Evolutionary conservation across 2,113 vertebrate genomes (phyloP).

Genomic region (Alethe castanea): DNA sequence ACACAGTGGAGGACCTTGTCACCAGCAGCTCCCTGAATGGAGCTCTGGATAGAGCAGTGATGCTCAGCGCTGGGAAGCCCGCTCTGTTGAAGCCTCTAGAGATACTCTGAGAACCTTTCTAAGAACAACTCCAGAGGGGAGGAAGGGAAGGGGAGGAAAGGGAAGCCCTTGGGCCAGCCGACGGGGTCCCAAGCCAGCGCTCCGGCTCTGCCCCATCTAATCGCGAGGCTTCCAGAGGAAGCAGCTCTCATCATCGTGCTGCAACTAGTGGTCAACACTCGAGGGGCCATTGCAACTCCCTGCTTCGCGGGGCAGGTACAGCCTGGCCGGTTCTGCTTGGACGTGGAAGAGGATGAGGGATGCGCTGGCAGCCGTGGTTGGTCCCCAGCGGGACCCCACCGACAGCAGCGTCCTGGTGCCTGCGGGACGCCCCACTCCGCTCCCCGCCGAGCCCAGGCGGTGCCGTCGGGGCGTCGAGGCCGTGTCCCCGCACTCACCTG

Average conservation of each 20-base stretch:
- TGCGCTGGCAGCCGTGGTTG: neutral
- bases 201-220: neutral
- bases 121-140: neutral
- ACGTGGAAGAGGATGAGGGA: neutral
- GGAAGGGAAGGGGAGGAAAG: neutral
- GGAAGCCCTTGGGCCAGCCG: neutral
- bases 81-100: neutral
- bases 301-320: neutral
- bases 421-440: neutral
- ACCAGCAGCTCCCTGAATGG: neutral
- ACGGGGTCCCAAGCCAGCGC: neutral
- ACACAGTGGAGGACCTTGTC: neutral
- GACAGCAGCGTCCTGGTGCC: neutral
- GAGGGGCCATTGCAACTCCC: neutral
- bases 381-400: neutral
- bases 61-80: neutral
- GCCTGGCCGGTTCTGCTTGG: neutral
- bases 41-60: neutral
- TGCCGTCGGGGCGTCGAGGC: constrained; percentile 2
- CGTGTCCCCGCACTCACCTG: constrained; percentile 62
- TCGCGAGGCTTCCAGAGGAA: neutral
- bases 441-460: neutral
- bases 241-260: neutral
- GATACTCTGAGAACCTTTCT: neutral
- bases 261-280: neutral